Conservation (phyloP, 2,888 invertebrate species). For the Hypolimnas misippus region DNA sequence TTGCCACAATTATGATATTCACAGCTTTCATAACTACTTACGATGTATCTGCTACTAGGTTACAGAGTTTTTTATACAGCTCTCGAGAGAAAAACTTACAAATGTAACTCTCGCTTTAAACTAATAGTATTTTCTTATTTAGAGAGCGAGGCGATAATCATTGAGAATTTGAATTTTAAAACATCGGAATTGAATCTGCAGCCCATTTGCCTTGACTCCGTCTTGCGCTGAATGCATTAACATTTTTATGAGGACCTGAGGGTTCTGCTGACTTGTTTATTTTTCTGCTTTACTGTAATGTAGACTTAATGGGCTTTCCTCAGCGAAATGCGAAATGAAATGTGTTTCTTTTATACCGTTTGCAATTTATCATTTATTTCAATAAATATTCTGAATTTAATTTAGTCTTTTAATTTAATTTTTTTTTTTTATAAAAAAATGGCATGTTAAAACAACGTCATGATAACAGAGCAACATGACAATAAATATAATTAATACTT, state of each 20-base stretch:
- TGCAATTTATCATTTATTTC: background rate
- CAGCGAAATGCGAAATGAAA: background rate
- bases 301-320: constrained; percentile 10
- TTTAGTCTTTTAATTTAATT: background rate
- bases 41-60: too few relatives aligned
- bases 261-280: constrained; percentile 26
- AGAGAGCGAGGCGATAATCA: constrained; percentile 28
- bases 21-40: too few relatives aligned
- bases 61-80: too few relatives aligned
- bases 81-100: too few relatives aligned
- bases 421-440: too few relatives aligned
- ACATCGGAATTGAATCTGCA: constrained; percentile 34
- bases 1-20: too few relatives aligned
- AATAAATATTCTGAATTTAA: background rate
- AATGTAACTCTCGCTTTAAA: too few relatives aligned
- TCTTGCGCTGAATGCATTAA: constrained; percentile 36
- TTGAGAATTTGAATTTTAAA: constrained; percentile 38
- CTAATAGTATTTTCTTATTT: constrained; percentile 13
- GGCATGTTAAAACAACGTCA: too few relatives aligned
- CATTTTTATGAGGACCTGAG: constrained; percentile 41
- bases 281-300: constrained; percentile 32
- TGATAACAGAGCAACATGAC: too few relatives aligned
- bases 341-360: background rate
- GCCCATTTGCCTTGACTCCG: constrained; percentile 34
- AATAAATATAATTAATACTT: too few relatives aligned